These are phyloP conservation scores for Pteropus rufus DNA, from an alignment of 2,797 vertebrate genomes.

Conservation along the genomic window DNA sequence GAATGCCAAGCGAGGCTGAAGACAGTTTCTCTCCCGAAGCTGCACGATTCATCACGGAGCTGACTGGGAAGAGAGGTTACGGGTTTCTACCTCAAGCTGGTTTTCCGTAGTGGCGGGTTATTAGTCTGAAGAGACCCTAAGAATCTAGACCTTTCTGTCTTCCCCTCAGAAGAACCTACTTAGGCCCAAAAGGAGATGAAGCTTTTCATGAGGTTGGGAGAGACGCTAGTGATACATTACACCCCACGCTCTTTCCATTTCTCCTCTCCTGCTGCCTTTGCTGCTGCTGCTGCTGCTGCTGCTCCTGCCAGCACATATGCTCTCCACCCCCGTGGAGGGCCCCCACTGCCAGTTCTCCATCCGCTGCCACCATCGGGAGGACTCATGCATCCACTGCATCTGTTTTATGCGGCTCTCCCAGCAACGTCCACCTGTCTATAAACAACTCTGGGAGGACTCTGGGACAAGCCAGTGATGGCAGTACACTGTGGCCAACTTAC, in stretches of 20 bases:
- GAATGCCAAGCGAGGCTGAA: slow-evolving; percentile 67
- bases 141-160: background rate
- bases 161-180: background rate
- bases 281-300: background rate
- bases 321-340: slow-evolving; percentile 29
- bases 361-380: slow-evolving; percentile 60
- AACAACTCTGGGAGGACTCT: background rate
- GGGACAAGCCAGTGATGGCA: background rate
- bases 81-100: background rate
- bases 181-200: background rate
- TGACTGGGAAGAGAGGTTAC: slow-evolving; percentile 27
- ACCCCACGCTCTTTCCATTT: background rate
- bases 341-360: slow-evolving; percentile 59
- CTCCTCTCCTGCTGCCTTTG: slow-evolving; percentile 66
- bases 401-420: slow-evolving; percentile 52
- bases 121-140: background rate
- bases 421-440: slow-evolving; percentile 56
- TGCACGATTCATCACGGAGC: slow-evolving; percentile 57
- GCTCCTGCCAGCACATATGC: slow-evolving; percentile 62
- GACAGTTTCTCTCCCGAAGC: slow-evolving; percentile 51
- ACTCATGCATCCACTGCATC: slow-evolving; percentile 49
- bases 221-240: slow-evolving; percentile 47
- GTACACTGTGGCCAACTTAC: background rate
- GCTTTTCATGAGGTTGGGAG: slow-evolving; percentile 6
- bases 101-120: background rate